phyloP scores from a whole-genome alignment of 2,797 vertebrate genomes.

The Sebastiscus tertius region DNA sequence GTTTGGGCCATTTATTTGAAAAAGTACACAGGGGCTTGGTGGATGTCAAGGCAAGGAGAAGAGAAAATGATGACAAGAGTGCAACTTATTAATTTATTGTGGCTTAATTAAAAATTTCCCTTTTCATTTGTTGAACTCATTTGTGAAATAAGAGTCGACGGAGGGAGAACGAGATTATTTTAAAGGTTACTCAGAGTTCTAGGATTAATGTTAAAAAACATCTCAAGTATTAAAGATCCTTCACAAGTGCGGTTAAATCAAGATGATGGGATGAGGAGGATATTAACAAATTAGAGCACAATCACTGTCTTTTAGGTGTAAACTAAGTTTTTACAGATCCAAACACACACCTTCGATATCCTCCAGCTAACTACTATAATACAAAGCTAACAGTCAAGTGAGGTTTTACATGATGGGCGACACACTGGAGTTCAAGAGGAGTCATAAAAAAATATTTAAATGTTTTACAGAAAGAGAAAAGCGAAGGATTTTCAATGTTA shows the following conservation, averaged over 20 bases:
- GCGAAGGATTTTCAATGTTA: neutral
- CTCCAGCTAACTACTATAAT: neutral
- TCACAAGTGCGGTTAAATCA: neutral
- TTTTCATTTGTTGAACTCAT: conserved; percentile 38
- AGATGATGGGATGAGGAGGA: neutral
- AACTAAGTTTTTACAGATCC: neutral
- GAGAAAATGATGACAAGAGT: conserved; percentile 66
- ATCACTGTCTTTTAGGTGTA: neutral
- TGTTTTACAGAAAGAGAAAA: neutral
- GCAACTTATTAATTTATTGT: conserved; percentile 71
- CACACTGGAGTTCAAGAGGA: neutral
- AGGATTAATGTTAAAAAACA: conserved; percentile 23
- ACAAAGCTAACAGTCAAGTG: neutral
- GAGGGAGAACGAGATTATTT: conserved; percentile 16
- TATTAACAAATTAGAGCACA: neutral
- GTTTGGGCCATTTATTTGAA: conserved; percentile 73
- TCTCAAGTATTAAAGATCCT: conserved; percentile 2
- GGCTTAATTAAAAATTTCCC: conserved; percentile 64
- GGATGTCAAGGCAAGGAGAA: conserved; percentile 44
- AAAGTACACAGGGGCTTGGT: conserved; percentile 56
- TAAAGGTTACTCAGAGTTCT: conserved; percentile 19
- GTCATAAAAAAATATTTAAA: neutral
- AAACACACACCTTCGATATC: neutral
- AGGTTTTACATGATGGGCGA: neutral
- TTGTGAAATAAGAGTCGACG: conserved; percentile 46